phyloP scores from a whole-genome alignment of 1,140 invertebrate genomes.

The Pectinophora gossypiella region DNA sequence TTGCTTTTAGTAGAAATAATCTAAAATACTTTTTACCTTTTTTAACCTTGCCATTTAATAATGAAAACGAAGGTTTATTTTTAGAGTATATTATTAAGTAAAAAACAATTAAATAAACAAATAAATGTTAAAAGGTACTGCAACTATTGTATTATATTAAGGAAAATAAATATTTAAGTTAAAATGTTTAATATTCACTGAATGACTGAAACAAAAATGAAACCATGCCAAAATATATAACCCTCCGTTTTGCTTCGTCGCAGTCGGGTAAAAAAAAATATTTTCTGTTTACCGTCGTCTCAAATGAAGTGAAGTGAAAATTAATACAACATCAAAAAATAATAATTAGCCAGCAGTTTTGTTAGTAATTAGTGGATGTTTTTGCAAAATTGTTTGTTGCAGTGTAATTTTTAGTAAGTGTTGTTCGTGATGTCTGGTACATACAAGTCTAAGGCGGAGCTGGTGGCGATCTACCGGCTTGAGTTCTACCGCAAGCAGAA shows the following conservation, averaged over 20 bases:
- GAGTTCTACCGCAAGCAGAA: constrained; percentile 48
- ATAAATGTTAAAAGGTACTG: too few relatives aligned
- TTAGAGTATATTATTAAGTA: too few relatives aligned
- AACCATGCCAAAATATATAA: too few relatives aligned
- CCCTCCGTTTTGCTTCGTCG: neutral
- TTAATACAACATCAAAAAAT: too few relatives aligned
- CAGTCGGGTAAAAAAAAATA: neutral
- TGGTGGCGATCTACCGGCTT: constrained; percentile 35
- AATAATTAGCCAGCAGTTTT: too few relatives aligned
- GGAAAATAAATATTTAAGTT: too few relatives aligned
- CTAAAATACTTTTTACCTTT: neutral
- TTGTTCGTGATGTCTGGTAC: neutral
- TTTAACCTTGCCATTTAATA: too few relatives aligned
- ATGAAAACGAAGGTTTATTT: too few relatives aligned
- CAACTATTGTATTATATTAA: too few relatives aligned
- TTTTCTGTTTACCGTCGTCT: neutral
- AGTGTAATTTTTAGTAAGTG: neutral
- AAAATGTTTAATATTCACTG: too few relatives aligned
- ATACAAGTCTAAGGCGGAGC: constrained; percentile 17
- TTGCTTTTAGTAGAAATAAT: neutral
- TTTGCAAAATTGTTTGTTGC: neutral
- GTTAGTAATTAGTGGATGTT: neutral
- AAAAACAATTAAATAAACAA: too few relatives aligned
- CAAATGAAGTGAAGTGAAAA: neutral
- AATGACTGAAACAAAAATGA: too few relatives aligned